These are phyloP conservation scores for Tetragonula clypearis DNA, from an alignment of 1,140 invertebrate genomes.

Conservation along the genomic window DNA sequence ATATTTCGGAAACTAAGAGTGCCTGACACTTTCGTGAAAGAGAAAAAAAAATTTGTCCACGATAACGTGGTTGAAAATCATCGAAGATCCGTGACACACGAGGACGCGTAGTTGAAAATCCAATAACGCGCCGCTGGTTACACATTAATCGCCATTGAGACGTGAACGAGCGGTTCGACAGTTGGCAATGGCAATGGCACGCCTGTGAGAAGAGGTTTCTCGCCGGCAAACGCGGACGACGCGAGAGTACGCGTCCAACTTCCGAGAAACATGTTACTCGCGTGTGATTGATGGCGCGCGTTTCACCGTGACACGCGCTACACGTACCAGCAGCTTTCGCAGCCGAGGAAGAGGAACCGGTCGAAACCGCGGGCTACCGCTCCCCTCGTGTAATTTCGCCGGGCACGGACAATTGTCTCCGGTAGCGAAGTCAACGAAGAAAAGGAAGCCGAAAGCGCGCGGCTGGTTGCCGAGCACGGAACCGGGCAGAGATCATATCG, in stretches of 20 bases:
- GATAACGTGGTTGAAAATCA: neutral
- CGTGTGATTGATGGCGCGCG: slow-evolving; percentile 60
- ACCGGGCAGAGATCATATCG: slow-evolving; percentile 41
- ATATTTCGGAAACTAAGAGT: too few relatives aligned
- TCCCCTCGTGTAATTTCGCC: slow-evolving; percentile 52
- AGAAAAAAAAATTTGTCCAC: too few relatives aligned
- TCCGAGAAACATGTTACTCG: slow-evolving; percentile 59
- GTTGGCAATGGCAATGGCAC: slow-evolving; percentile 27
- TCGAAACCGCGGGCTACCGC: slow-evolving; percentile 17
- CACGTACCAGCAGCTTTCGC: slow-evolving; percentile 57
- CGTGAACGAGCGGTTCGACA: neutral
- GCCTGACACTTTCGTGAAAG: too few relatives aligned
- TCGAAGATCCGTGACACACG: too few relatives aligned
- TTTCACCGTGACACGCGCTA: slow-evolving; percentile 60
- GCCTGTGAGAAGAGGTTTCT: slow-evolving; percentile 29
- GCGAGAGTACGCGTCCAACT: slow-evolving; percentile 37
- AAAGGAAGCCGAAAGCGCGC: slow-evolving; percentile 42
- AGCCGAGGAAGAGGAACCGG: neutral
- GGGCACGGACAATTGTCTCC: slow-evolving; percentile 47
- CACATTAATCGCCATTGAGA: neutral
- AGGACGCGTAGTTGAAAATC: neutral
- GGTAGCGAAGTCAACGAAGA: neutral
- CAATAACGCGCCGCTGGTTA: neutral
- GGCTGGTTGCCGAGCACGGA: neutral
- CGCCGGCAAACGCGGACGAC: neutral